phyloP scores from a whole-genome alignment of 2,888 invertebrate genomes.

The Drosophila barbarae region DNA sequence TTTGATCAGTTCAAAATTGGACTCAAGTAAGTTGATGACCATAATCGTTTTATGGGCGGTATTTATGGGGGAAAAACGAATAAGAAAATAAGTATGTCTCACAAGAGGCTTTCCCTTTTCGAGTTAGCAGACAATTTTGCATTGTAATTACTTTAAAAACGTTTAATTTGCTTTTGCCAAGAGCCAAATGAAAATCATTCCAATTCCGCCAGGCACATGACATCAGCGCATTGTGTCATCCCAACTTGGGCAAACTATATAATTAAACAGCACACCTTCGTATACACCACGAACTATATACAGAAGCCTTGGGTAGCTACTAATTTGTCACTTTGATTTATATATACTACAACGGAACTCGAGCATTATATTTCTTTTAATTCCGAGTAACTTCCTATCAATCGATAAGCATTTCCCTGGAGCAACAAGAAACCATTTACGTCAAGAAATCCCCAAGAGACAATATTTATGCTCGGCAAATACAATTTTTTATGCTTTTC shows the following conservation, averaged over 20 bases:
- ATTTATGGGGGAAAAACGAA: not conserved
- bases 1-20: slow-evolving; percentile 78
- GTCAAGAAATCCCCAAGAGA: slow-evolving; percentile 11
- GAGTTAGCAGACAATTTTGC: not conserved
- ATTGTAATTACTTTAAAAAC: slow-evolving; percentile 2
- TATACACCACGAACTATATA: not conserved
- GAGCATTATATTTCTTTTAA: not conserved
- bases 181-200: slow-evolving; percentile 26
- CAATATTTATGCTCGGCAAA: slow-evolving; percentile 12
- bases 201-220: slow-evolving; percentile 31
- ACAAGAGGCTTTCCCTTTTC: slow-evolving; percentile 3
- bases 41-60: not conserved
- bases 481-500: not conserved
- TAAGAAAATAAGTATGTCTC: not conserved
- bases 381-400: not conserved
- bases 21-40: slow-evolving; percentile 73
- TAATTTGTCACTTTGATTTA: slow-evolving; percentile 9
- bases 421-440: slow-evolving; percentile 6
- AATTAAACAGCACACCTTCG: slow-evolving; percentile 35
- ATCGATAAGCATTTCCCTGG: slow-evolving; percentile 8
- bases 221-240: slow-evolving; percentile 48
- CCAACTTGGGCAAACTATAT: slow-evolving; percentile 21
- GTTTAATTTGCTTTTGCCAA: slow-evolving; percentile 12
- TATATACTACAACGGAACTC: not conserved
- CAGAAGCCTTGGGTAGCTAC: slow-evolving; percentile 1